phyloP scores from a whole-genome alignment of 2,888 invertebrate species.

The Lucinisca nassula region DNA sequence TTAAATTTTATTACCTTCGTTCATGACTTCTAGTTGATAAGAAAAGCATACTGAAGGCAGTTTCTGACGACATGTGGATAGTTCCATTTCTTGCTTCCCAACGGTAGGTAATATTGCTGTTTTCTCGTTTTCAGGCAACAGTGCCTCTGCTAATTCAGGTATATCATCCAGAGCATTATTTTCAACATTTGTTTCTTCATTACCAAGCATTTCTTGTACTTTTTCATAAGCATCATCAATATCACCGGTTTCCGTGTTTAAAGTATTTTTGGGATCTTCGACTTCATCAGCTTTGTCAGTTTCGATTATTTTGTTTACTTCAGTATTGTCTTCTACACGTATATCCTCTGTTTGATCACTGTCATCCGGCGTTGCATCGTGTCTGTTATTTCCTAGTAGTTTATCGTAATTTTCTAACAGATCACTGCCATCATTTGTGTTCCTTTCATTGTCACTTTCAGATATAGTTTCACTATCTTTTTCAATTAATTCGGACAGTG shows the following conservation, averaged over 20 bases:
- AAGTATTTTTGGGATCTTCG: no score
- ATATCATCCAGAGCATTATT: conserved; percentile 29
- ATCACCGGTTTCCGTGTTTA: no score
- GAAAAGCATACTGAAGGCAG: conserved; percentile 78
- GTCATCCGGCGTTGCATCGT: background rate
- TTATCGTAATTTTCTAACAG: background rate
- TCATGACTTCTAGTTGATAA: conserved; percentile 76
- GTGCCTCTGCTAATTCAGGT: conserved; percentile 48
- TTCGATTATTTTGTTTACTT: background rate
- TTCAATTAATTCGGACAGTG: background rate
- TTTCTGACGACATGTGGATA: conserved; percentile 70
- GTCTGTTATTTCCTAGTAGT: background rate
- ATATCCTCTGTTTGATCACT: background rate
- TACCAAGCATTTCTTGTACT: background rate
- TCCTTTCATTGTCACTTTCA: background rate
- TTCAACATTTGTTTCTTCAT: background rate
- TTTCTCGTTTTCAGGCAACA: conserved; percentile 32
- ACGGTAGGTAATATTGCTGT: conserved; percentile 25
- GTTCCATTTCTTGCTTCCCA: conserved; percentile 55
- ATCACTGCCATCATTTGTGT: background rate
- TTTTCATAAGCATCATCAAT: background rate
- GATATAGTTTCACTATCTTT: background rate
- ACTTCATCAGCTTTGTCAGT: no score
- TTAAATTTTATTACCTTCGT: conserved; percentile 72
- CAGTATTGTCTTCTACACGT: background rate